These are phyloP conservation scores for Spondyliosoma cantharus DNA, from an alignment of 2,797 vertebrate species.

Conservation along the genomic window DNA sequence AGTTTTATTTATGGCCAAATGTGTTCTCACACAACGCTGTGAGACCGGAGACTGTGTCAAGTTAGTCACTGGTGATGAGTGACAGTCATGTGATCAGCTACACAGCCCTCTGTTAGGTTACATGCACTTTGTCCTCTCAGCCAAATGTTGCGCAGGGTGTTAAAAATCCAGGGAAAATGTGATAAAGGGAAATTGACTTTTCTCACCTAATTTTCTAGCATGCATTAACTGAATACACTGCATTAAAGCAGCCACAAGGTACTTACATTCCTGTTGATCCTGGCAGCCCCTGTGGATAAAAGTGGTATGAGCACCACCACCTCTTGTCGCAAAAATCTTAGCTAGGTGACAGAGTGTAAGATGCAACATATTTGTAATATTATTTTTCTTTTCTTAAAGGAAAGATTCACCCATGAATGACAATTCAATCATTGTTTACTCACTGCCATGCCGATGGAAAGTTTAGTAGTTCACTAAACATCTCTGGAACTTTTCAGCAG, in stretches of 20 bases:
- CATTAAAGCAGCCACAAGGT: not conserved
- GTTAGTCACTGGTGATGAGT: constrained; percentile 27
- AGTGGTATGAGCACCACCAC: too few relatives aligned
- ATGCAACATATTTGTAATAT: too few relatives aligned
- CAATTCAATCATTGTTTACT: too few relatives aligned
- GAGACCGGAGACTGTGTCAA: constrained; percentile 12
- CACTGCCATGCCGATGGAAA: too few relatives aligned
- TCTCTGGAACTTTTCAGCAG: too few relatives aligned
- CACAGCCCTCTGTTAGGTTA: not conserved
- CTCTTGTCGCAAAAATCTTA: too few relatives aligned
- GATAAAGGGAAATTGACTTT: not conserved
- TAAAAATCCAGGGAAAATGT: constrained; percentile 3
- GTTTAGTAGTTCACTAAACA: too few relatives aligned
- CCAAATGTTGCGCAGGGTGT: constrained; percentile 6
- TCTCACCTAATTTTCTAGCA: not conserved
- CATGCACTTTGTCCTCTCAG: constrained; percentile 29
- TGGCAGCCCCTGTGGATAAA: too few relatives aligned
- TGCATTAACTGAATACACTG: not conserved
- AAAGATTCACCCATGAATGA: too few relatives aligned
- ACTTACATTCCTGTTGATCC: too few relatives aligned
- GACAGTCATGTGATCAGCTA: constrained; percentile 38
- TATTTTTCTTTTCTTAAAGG: too few relatives aligned
- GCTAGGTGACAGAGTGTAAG: too few relatives aligned
- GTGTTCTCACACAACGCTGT: not conserved
- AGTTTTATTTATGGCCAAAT: constrained; percentile 16